Evolutionary conservation across 2,888 invertebrate species (phyloP).

Genomic region (Leptinotarsa haldemani): DNA sequence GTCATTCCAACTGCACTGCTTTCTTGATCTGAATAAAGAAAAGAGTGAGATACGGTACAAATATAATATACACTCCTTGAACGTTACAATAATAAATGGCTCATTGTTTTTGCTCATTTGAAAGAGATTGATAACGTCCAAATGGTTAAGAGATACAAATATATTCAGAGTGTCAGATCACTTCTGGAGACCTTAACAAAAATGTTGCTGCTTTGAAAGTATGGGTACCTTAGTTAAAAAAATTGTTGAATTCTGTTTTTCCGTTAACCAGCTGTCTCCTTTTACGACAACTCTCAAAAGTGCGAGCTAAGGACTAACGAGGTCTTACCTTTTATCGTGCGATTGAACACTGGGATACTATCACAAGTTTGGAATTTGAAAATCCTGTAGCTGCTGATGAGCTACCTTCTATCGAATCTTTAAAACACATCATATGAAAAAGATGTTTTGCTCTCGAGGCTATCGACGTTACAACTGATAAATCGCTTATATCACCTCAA

Average conservation of each 20-base stretch:
- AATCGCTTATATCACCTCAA: neutral
- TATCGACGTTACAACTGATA: neutral
- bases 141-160: too few species aligned
- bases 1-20: too few species aligned
- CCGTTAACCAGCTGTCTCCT: too few species aligned
- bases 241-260: too few species aligned
- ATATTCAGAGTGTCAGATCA: neutral
- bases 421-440: neutral
- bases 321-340: too few species aligned
- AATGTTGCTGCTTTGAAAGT: neutral
- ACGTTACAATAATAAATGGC: too few species aligned
- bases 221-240: neutral
- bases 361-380: neutral
- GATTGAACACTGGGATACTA: neutral
- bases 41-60: too few species aligned
- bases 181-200: neutral
- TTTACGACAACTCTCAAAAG: neutral
- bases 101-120: too few species aligned
- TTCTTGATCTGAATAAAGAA: too few species aligned
- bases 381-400: neutral
- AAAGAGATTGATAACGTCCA: too few species aligned
- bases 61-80: too few species aligned
- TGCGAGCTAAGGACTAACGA: too few species aligned
- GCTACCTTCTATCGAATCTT: neutral
- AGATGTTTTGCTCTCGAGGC: neutral